A percentile compares a stretch with the other conserved stretches of the same genome.
Evolutionary conservation across 2,888 invertebrate species (phyloP).

Genomic region (Thysanoteuthis rhombus): DNA sequence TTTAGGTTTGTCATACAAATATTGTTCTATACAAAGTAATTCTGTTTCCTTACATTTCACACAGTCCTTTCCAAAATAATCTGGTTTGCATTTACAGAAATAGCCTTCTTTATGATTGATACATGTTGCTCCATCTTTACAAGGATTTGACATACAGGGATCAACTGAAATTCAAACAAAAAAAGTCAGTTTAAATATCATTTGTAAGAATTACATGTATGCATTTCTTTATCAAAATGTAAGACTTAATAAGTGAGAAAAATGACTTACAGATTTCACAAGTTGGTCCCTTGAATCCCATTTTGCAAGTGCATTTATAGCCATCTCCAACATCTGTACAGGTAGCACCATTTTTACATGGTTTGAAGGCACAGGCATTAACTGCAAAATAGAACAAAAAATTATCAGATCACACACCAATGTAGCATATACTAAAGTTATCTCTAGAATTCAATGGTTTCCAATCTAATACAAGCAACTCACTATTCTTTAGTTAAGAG

Average conservation of each 20-base stretch:
- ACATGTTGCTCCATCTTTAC: neutral
- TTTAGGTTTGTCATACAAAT: too few species aligned
- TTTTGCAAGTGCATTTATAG: neutral
- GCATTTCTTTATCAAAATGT: too few species aligned
- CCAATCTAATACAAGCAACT: too few species aligned
- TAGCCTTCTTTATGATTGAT: neutral
- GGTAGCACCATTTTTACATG: neutral
- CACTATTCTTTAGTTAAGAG: too few species aligned
- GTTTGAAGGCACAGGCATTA: too few species aligned
- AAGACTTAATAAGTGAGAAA: too few species aligned
- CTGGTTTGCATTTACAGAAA: neutral
- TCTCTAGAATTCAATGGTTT: too few species aligned
- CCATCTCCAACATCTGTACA: neutral
- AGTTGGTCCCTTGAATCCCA: neutral
- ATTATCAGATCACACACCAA: too few species aligned
- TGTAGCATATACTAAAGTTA: too few species aligned
- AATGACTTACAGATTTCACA: neutral
- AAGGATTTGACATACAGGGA: neutral
- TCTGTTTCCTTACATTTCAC: neutral
- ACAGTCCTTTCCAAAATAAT: neutral
- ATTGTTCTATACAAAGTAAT: too few species aligned
- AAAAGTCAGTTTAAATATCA: neutral
- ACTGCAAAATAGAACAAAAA: too few species aligned
- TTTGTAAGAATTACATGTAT: too few species aligned
- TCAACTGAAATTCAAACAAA: neutral